phyloP scores from a whole-genome alignment of 2,888 invertebrate genomes.

The Morpho helenor region DNA sequence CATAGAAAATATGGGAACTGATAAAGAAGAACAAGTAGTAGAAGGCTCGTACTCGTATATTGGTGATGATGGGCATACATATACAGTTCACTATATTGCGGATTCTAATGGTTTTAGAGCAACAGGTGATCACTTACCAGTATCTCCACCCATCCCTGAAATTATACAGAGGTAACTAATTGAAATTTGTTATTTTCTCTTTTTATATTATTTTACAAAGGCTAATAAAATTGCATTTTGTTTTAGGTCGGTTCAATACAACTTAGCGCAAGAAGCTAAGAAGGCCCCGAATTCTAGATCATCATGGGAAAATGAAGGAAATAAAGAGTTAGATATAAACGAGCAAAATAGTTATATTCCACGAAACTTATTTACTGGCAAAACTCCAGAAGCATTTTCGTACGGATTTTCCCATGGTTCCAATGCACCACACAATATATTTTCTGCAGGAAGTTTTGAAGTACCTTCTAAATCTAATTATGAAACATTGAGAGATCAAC shows the following conservation, averaged over 20 bases:
- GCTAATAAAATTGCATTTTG: conserved; percentile 2
- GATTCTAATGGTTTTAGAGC: conserved; percentile 89
- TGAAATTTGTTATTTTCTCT: neutral
- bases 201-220: neutral
- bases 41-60: conserved; percentile 82
- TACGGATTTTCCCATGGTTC: conserved; percentile 51
- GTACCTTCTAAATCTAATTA: conserved; percentile 47
- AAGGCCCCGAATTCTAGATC: conserved; percentile 56
- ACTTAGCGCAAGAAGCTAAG: conserved; percentile 70
- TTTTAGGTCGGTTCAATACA: conserved; percentile 66
- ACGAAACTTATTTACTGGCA: conserved; percentile 62
- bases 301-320: conserved; percentile 50
- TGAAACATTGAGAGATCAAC: conserved; percentile 50
- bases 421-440: conserved; percentile 52
- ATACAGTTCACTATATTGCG: conserved; percentile 83
- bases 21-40: conserved; percentile 80
- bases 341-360: conserved; percentile 43
- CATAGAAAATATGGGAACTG: conserved; percentile 77
- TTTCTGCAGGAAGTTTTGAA: conserved; percentile 51
- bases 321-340: conserved; percentile 45
- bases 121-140: conserved; percentile 87
- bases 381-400: conserved; percentile 71
- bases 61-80: conserved; percentile 80
- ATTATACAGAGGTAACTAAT: conserved; percentile 79
- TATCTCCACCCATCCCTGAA: conserved; percentile 86